These are phyloP conservation scores for Margarornis squamiger DNA, from an alignment of 2,797 vertebrate species.

Conservation along the genomic window DNA sequence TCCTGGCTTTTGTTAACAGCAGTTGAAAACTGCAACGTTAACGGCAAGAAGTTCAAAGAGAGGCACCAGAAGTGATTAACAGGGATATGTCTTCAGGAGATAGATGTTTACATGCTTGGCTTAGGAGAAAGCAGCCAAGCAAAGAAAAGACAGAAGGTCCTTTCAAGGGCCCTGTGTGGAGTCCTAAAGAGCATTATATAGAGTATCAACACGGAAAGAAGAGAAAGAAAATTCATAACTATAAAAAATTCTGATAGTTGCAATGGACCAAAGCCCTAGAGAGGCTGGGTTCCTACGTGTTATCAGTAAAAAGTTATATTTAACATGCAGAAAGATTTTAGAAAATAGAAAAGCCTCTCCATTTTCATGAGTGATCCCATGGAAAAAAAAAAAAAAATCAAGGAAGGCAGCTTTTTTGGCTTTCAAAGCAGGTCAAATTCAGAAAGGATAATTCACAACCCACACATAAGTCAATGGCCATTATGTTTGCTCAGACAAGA, in stretches of 20 bases:
- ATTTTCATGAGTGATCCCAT: not conserved
- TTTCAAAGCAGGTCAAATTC: conserved; percentile 1
- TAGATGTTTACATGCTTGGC: not conserved
- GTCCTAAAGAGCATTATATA: not conserved
- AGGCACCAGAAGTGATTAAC: conserved; percentile 23
- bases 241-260: not conserved
- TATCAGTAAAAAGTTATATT: not conserved
- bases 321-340: not conserved
- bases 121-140: conserved; percentile 15
- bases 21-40: conserved; percentile 24
- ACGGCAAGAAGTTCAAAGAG: not conserved
- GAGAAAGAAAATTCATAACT: not conserved
- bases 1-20: conserved; percentile 29
- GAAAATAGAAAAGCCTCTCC: not conserved
- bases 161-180: not conserved
- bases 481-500: conserved; percentile 44
- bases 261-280: not conserved
- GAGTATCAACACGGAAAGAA: not conserved
- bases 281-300: not conserved
- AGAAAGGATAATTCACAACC: conserved; percentile 11
- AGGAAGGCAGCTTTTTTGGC: not conserved
- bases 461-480: not conserved
- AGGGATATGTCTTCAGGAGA: conserved; percentile 1
- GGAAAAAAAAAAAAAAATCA: not conserved
- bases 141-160: not conserved